These are phyloP conservation scores for Chymomyza costata DNA, from an alignment of 1,140 invertebrate species.

Conservation along the genomic window DNA sequence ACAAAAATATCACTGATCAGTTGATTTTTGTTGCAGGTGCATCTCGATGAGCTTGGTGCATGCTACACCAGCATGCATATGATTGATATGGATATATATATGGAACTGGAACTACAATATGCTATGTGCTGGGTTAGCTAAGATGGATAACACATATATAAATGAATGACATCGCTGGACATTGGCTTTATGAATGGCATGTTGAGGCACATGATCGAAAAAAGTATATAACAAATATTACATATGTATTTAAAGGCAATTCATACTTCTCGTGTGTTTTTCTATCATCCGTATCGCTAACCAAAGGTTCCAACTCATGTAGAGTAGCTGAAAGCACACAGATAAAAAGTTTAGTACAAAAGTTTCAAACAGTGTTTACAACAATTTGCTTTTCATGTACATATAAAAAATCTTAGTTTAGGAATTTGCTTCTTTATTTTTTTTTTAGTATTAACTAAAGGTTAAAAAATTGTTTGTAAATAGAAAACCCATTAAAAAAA, in stretches of 20 bases:
- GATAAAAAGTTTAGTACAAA: constrained; percentile 56
- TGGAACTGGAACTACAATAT: not conserved
- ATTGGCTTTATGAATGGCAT: too few relatives aligned
- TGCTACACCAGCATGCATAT: not conserved
- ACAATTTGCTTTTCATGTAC: constrained; percentile 35
- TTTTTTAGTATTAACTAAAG: constrained; percentile 46
- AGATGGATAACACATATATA: too few relatives aligned
- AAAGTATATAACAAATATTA: too few relatives aligned
- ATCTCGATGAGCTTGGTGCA: constrained; percentile 18
- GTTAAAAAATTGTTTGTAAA: constrained; percentile 15
- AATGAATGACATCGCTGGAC: constrained; percentile 36
- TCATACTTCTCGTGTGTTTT: constrained; percentile 74
- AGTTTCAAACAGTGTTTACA: constrained; percentile 12
- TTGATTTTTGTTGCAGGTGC: constrained; percentile 30
- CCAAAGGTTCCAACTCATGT: constrained; percentile 85
- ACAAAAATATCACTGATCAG: constrained; percentile 1
- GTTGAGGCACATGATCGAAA: too few relatives aligned
- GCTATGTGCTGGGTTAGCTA: constrained; percentile 1
- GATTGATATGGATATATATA: constrained; percentile 2
- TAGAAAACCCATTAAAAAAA: constrained; percentile 15
- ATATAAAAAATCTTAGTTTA: constrained; percentile 32
- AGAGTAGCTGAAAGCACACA: constrained; percentile 74
- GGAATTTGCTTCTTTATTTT: constrained; percentile 21
- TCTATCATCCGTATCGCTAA: constrained; percentile 81
- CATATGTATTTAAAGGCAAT: constrained; percentile 31